phyloP scores from a whole-genome alignment of 2,888 invertebrate species.

The Tiphia femorata region DNA sequence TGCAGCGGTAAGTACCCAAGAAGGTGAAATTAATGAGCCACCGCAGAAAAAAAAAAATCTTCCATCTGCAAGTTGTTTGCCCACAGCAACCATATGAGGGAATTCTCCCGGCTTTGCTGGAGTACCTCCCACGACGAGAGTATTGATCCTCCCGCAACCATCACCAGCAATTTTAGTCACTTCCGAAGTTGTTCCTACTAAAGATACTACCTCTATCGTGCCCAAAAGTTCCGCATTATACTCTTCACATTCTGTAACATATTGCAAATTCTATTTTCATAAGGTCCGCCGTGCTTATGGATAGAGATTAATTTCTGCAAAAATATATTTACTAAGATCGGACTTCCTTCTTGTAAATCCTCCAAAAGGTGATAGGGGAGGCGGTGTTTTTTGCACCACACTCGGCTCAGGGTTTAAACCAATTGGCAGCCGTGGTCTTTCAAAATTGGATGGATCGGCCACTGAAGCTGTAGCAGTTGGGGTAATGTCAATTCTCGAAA shows the following conservation, averaged over 20 bases:
- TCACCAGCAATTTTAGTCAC: slow-evolving; percentile 1
- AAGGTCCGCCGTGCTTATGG: not conserved
- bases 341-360: slow-evolving; percentile 28
- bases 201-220: not conserved
- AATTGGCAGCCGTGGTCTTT: no score
- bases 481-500: no score
- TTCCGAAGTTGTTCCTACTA: slow-evolving; percentile 10
- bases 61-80: slow-evolving; percentile 7
- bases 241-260: slow-evolving; percentile 33
- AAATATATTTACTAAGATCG: slow-evolving; percentile 33
- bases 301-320: not conserved
- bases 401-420: no score
- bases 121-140: slow-evolving; percentile 38
- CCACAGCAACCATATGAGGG: slow-evolving; percentile 49
- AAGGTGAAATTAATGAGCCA: slow-evolving; percentile 39
- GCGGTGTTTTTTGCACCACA: no score
- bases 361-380: no score
- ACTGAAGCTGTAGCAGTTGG: no score
- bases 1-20: slow-evolving; percentile 50
- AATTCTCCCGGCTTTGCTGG: slow-evolving; percentile 32
- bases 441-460: no score
- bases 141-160: slow-evolving; percentile 12
- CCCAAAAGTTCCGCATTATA: slow-evolving; percentile 23
- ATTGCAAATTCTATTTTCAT: slow-evolving; percentile 3
- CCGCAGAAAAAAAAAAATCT: slow-evolving; percentile 38